A percentile compares a stretch with the other conserved stretches of the same genome.
These are phyloP conservation scores for Vollenhovia emeryi DNA, from an alignment of 1,140 invertebrate genomes.

Conservation along the genomic window DNA sequence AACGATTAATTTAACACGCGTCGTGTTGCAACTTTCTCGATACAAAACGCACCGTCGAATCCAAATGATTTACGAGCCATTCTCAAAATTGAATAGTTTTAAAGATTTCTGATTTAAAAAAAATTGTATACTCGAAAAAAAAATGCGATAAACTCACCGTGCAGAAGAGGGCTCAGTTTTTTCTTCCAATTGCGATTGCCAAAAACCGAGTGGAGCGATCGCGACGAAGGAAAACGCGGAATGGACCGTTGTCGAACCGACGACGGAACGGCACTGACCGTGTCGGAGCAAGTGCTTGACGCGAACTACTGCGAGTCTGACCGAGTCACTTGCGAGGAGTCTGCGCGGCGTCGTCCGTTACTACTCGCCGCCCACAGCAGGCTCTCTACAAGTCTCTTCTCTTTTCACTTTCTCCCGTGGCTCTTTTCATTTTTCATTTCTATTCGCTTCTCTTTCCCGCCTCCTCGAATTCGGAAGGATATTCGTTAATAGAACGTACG, in stretches of 20 bases:
- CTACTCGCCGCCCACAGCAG: not conserved
- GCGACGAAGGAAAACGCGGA: not conserved
- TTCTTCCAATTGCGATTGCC: not conserved
- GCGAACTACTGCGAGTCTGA: constrained; percentile 41
- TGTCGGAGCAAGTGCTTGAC: constrained; percentile 43
- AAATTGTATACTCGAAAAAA: too few species aligned
- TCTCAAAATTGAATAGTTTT: not conserved
- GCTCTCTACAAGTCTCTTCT: not conserved
- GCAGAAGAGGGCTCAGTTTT: too few species aligned
- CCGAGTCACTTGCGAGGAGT: constrained; percentile 34
- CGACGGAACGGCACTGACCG: constrained; percentile 58
- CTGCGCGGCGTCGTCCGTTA: constrained; percentile 40
- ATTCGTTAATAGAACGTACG: not conserved
- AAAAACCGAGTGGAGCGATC: not conserved
- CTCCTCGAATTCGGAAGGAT: not conserved
- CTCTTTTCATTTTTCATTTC: not conserved
- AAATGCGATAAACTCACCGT: constrained; percentile 51
- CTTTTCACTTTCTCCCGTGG: not conserved
- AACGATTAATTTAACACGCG: not conserved
- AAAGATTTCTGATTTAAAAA: not conserved
- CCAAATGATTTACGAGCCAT: not conserved
- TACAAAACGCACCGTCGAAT: not conserved
- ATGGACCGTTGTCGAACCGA: not conserved
- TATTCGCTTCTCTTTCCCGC: too few species aligned
- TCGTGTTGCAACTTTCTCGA: not conserved